phyloP scores from a whole-genome alignment of 2,797 vertebrate species.

The Sebastes hubbsi region DNA sequence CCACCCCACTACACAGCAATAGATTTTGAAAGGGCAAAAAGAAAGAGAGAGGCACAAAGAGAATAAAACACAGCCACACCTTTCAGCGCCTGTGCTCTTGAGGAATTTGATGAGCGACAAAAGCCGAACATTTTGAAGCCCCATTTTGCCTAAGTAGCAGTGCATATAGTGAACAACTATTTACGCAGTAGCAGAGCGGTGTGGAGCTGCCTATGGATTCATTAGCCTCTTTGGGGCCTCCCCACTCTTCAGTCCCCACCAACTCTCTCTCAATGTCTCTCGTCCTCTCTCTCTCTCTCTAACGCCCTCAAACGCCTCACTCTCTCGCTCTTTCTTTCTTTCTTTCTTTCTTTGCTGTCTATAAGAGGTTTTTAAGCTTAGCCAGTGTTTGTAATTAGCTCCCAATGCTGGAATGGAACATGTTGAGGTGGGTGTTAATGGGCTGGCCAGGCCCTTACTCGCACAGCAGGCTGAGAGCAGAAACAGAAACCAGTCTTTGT shows the following conservation, averaged over 20 bases:
- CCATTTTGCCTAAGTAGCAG: slow-evolving; percentile 93
- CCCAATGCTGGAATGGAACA: slow-evolving; percentile 91
- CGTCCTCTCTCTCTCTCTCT: slow-evolving; percentile 76
- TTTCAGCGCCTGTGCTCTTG: slow-evolving; percentile 90
- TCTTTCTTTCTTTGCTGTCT: slow-evolving; percentile 89
- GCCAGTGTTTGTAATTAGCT: slow-evolving; percentile 98
- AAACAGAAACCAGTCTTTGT: slow-evolving; percentile 88
- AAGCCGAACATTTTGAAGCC: slow-evolving; percentile 92
- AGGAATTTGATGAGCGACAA: slow-evolving; percentile 97
- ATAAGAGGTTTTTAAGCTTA: slow-evolving; percentile 90
- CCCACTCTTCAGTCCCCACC: slow-evolving; percentile 87
- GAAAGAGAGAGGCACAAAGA: slow-evolving; percentile 59
- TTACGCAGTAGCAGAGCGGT: slow-evolving; percentile 89
- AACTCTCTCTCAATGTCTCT: slow-evolving; percentile 62
- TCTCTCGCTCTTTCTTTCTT: slow-evolving; percentile 82
- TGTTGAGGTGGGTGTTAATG: slow-evolving; percentile 91
- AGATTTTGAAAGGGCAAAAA: slow-evolving; percentile 67
- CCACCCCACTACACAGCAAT: slow-evolving; percentile 38
- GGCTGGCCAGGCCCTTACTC: slow-evolving; percentile 85
- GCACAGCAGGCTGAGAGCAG: slow-evolving; percentile 87
- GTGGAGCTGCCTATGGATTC: slow-evolving; percentile 96
- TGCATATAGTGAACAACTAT: slow-evolving; percentile 87
- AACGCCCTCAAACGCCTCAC: slow-evolving; percentile 78
- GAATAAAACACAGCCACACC: slow-evolving; percentile 77
- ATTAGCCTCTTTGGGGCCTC: slow-evolving; percentile 92